Conservation (phyloP, 2,797 vertebrate genomes). For the Peromyscus aztecus region DNA sequence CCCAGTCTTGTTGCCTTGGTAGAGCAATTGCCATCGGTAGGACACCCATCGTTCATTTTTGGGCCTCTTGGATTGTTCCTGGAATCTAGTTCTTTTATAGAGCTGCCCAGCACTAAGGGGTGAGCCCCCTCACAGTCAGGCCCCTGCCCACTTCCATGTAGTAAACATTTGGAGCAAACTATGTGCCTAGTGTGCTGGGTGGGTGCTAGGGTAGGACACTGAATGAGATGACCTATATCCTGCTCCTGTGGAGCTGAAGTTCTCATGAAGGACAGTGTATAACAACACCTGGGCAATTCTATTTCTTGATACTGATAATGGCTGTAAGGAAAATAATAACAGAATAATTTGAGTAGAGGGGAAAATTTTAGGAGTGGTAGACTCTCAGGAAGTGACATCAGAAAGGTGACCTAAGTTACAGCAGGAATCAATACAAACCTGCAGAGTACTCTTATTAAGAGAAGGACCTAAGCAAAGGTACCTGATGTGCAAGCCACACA, state of each 20-base stretch:
- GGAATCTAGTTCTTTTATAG: neutral
- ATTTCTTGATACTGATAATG: neutral
- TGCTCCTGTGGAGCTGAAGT: neutral
- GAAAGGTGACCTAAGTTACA: neutral
- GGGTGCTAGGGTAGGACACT: neutral
- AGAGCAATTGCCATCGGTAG: neutral
- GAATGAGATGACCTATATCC: neutral
- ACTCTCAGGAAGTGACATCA: neutral
- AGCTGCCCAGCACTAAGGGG: neutral
- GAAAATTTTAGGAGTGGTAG: accelerated
- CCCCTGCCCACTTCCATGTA: accelerated
- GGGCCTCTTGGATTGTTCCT: no score
- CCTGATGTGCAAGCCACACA: no score
- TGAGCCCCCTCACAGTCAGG: neutral
- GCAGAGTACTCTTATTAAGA: neutral
- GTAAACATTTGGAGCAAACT: neutral
- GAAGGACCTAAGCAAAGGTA: neutral
- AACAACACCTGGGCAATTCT: neutral
- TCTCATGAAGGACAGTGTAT: accelerated
- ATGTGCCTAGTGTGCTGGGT: neutral
- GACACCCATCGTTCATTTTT: no score
- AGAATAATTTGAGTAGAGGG: neutral
- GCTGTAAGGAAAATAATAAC: neutral
- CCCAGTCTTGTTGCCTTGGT: accelerated
- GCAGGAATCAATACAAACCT: neutral